phyloP scores from a whole-genome alignment of 2,888 invertebrate genomes.

The Macrosoma leucophasiata region DNA sequence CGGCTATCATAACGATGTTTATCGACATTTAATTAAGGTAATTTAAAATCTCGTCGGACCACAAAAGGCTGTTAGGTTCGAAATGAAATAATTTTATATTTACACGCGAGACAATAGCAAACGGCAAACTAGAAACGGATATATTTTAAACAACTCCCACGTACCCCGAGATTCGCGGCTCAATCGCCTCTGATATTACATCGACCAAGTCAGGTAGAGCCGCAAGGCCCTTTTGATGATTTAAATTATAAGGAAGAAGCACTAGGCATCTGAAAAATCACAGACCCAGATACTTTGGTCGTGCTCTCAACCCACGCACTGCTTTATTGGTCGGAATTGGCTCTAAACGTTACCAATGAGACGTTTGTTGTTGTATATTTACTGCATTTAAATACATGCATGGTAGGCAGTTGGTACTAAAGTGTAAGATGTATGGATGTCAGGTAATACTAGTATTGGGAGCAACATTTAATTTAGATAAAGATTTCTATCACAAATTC shows the following conservation, averaged over 20 bases:
- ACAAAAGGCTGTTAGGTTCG: not conserved
- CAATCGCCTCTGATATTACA: constrained; percentile 42
- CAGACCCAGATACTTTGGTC: constrained; percentile 45
- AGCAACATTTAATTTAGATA: no score
- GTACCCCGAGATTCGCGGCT: constrained; percentile 46
- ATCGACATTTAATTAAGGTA: constrained; percentile 1
- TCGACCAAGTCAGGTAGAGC: constrained; percentile 29
- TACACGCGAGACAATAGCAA: constrained; percentile 4
- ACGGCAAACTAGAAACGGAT: constrained; percentile 18
- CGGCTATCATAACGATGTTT: constrained; percentile 20
- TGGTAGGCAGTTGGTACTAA: constrained; percentile 50
- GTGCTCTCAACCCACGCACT: constrained; percentile 58
- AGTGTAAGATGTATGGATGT: constrained; percentile 50
- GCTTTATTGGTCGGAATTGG: constrained; percentile 72
- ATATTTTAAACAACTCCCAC: constrained; percentile 56
- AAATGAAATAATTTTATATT: not conserved
- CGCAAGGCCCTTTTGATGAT: constrained; percentile 17
- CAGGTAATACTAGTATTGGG: constrained; percentile 14
- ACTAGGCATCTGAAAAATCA: constrained; percentile 19
- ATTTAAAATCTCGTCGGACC: no score
- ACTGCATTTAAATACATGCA: constrained; percentile 52
- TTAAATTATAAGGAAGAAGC: constrained; percentile 9
- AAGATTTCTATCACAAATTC: no score
- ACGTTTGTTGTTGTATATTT: constrained; percentile 67
- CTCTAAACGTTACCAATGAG: constrained; percentile 72